A percentile compares a stretch with the other conserved stretches of the same genome.
phyloP scores from a whole-genome alignment of 2,113 vertebrate species.

The Menura novaehollandiae region DNA sequence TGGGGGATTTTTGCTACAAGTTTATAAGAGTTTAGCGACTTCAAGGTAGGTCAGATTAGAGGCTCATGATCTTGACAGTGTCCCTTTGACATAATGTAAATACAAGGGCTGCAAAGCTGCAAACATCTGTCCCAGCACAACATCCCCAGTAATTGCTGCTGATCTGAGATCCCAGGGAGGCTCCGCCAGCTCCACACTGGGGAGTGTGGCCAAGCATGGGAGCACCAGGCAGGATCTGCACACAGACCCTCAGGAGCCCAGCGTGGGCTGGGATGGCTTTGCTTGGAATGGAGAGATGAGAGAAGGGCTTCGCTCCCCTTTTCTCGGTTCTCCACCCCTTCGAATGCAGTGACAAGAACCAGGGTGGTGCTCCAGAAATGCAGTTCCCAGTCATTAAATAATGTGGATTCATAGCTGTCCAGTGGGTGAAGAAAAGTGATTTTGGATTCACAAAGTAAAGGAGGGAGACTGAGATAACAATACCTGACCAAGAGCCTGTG shows the following conservation, averaged over 20 bases:
- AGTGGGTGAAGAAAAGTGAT: neutral
- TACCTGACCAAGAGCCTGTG: neutral
- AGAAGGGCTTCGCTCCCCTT: neutral
- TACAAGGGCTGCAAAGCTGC: constrained; percentile 21
- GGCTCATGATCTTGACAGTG: neutral
- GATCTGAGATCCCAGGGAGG: neutral
- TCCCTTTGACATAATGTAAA: constrained; percentile 46
- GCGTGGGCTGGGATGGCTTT: neutral
- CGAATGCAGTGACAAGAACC: neutral
- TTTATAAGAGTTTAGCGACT: neutral
- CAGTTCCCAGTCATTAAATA: neutral
- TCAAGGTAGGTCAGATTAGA: constrained; percentile 27
- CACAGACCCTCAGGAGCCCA: neutral
- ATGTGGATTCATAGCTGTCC: neutral
- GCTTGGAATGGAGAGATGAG: neutral
- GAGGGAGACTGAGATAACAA: neutral
- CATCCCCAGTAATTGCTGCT: neutral
- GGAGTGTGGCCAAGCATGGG: neutral
- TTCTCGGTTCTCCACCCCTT: neutral
- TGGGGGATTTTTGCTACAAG: neutral
- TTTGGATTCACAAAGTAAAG: neutral
- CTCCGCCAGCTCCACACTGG: neutral
- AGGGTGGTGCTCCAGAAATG: neutral
- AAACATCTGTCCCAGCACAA: constrained; percentile 1
- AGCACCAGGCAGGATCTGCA: neutral